These are phyloP conservation scores for Lordiphosa mommai DNA, from an alignment of 1,140 invertebrate species.

Conservation along the genomic window DNA sequence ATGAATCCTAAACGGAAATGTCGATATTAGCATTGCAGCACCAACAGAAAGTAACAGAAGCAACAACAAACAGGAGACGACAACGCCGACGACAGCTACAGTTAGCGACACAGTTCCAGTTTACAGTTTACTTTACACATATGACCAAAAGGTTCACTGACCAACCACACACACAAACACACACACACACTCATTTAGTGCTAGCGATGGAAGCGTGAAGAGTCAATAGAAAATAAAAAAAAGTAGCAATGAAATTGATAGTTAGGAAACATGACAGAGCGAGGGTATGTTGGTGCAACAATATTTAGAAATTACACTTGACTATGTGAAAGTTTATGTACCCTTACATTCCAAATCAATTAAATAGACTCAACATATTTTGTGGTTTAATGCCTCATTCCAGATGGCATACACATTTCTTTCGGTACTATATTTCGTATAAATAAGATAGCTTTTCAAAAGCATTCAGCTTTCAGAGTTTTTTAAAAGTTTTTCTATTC, in stretches of 20 bases:
- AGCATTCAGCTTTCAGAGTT: no score
- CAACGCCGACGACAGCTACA: constrained; percentile 40
- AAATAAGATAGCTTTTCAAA: no score
- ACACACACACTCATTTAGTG: background rate
- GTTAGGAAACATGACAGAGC: background rate
- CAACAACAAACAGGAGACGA: constrained; percentile 25
- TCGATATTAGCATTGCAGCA: constrained; percentile 71
- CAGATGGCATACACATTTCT: no score
- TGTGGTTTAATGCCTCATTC: no score
- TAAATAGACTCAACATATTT: no score
- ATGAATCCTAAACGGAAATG: constrained; percentile 77
- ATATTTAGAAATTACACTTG: background rate
- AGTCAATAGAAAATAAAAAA: no score
- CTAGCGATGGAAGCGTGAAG: constrained; percentile 36
- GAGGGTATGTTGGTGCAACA: background rate
- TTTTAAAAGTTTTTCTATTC: no score
- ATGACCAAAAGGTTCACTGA: constrained; percentile 61
- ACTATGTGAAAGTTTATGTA: no score
- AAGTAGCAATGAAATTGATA: constrained; percentile 20
- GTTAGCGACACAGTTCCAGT: constrained; percentile 53
- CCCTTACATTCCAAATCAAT: no score
- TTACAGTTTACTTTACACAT: constrained; percentile 48
- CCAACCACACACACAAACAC: constrained; percentile 21
- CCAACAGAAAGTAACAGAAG: constrained; percentile 8
- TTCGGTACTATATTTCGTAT: no score